Evolutionary conservation across 2,888 invertebrate species (phyloP), one percentile per base, ranked within the genome.

Genomic region (Orgyia antiqua): DNA sequence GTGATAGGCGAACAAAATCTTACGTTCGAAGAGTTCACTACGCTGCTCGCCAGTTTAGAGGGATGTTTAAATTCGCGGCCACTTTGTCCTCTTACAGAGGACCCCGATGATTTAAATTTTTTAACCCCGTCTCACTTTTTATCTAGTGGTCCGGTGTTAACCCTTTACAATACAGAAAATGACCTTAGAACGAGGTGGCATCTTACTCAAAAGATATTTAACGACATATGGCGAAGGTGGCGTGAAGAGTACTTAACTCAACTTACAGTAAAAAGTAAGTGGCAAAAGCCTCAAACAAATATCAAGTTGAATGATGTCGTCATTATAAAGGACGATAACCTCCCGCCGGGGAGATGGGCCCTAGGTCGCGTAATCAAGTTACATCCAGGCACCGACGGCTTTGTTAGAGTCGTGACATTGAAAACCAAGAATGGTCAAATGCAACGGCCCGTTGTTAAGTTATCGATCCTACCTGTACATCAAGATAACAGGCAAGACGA

Each of bases 381-480:
- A 15, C 15, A 15, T 11, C 27, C 18, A 6, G 27, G 27, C 3
- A 3, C 9, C 2, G 29, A 29, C 12, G 17, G 29, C 4, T 11
- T 17, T 9, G 29, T 29, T 2, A 6, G 29, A 13, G 24, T 17
- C 4, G 29, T 24, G 8, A 29, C 15, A n/a, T 4, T 29, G 5
- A 21, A 17, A 24, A 23, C 29, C 5, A 29, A 29, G 13, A 29
- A 29, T n/a, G 24, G 29, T 4, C 4, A 7, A 8, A 13, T 25
- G 8, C 13, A 25, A 15, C 25, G 13, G n/a, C 10, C 27, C 11
- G n/a, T 27, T 1, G 20, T 20, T 2, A 27, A 27, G 13, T n/a
- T 27, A 12, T 20, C 20, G 6, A 10, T 17, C 4, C 13, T 27
- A 20, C 27, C 27, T 20, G 9, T 20, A n/a, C n/a, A n/a, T n/a